A percentile compares a stretch with the other conserved stretches of the same genome.
phyloP scores from a whole-genome alignment of 92 coral and sea anemone genomes.

The Phenganax subtilis region DNA sequence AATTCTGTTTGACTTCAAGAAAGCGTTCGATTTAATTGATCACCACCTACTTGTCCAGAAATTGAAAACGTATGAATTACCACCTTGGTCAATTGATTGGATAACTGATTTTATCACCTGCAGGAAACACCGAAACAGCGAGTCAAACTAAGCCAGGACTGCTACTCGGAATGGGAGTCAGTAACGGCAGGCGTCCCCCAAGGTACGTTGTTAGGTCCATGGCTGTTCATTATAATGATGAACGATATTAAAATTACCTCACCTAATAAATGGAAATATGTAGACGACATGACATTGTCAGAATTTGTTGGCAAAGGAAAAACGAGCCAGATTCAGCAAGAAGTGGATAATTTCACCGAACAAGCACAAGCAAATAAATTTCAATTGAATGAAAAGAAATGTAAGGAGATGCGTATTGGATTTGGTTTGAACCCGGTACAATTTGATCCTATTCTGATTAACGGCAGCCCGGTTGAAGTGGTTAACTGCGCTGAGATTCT shows the following conservation, averaged over 20 bases:
- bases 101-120: constrained; percentile 8
- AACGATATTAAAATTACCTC: not conserved
- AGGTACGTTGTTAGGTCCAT: not conserved
- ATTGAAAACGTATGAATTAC: constrained; percentile 11
- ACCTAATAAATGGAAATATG: not conserved
- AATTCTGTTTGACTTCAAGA: not conserved
- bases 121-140: not conserved
- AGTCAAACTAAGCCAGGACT: not conserved
- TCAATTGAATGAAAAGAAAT: not conserved
- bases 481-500: too few relatives aligned
- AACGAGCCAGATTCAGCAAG: too few relatives aligned
- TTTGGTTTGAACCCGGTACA: not conserved
- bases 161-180: not conserved
- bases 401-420: not conserved
- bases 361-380: not conserved
- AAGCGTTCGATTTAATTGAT: constrained; percentile 9
- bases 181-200: too few relatives aligned
- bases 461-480: not conserved
- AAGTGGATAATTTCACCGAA: not conserved
- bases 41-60: constrained; percentile 10
- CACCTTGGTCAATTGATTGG: constrained; percentile 4
- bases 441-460: not conserved
- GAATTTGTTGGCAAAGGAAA: not conserved
- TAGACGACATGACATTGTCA: not conserved
- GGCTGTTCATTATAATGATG: constrained; percentile 1